Base-by-base conservation (phyloP, 2,888 invertebrate genomes). In the Seladonia tumulorum region DNA sequence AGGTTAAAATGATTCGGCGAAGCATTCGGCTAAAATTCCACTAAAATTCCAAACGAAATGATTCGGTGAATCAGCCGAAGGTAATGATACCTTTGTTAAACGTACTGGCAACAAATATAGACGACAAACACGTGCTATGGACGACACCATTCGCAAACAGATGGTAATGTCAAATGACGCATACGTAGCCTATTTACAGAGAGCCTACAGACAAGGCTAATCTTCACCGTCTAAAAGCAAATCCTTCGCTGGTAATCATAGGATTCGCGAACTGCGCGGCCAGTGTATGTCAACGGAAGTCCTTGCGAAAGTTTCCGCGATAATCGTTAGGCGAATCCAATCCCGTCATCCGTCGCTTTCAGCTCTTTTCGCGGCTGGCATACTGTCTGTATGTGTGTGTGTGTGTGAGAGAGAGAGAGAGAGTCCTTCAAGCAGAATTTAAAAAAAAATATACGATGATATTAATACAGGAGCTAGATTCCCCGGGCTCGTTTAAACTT, bases 401-500 rank as follows among this genome's bases (percentile, higher is more conserved):
- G 39, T 47, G 47, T 14, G 16, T 16, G 14, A 47, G 1, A 16
- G 47, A 47, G 47, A 18, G 49, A 49, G 18, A 18, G 18, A 22
- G 18, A 22, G 49, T 66, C 18, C 18, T 66, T 66, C 35, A 5
- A 66, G 8, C 35, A 10, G 39, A 68, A 39, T 39, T 39, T n/a
- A 4, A 39, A 39, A 68, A 39, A 39, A 68, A 35, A 39, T 39
- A 35, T 22, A 39, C 68, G 39, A 39, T 39, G 35, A 68, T 82
- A 57, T 70, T 70, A 77, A 82, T 70, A 68, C 39, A 35, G 25
- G 25, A 25, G 45, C 0, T 18, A 45, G 60, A 29, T 18, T n/a
- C 39, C 25, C 25, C 25, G 25, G 16, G 5, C 47, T 73, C 76
- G 73, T 77, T 82, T 47, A 76, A 82, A 82, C 49, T 53, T 76